phyloP scores from a whole-genome alignment of 2,113 vertebrate genomes.

The Saimiri boliviensis region DNA sequence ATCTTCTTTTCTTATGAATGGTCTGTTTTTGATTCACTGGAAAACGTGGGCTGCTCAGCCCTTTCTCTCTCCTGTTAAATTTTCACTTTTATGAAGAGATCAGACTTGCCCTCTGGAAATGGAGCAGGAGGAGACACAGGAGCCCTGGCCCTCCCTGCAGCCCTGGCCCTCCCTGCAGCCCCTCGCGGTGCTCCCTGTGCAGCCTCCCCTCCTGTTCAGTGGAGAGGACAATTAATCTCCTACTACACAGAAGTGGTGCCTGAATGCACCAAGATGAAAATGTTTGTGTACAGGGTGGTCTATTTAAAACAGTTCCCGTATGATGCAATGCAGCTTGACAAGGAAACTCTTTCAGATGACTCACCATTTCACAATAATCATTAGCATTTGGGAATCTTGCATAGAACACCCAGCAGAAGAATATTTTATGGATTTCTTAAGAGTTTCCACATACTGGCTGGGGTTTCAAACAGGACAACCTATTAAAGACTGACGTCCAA shows the following conservation, averaged over 20 bases:
- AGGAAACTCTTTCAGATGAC: conserved; percentile 52
- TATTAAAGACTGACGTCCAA: neutral
- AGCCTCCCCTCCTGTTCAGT: neutral
- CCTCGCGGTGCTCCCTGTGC: neutral
- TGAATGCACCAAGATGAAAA: conserved; percentile 38
- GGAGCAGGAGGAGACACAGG: neutral
- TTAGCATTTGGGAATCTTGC: conserved; percentile 48
- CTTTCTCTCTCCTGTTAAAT: neutral
- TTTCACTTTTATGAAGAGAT: conserved; percentile 34
- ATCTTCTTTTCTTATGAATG: neutral
- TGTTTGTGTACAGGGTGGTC: conserved; percentile 56
- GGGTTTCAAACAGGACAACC: neutral
- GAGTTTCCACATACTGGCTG: conserved; percentile 41
- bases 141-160: neutral
- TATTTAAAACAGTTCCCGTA: conserved; percentile 49
- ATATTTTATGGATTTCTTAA: conserved; percentile 62
- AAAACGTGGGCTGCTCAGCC: neutral
- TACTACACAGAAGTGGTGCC: neutral
- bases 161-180: neutral
- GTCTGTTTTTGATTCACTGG: neutral
- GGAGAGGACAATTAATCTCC: conserved; percentile 12
- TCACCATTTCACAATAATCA: conserved; percentile 60
- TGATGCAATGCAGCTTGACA: conserved; percentile 54
- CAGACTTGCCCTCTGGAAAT: neutral
- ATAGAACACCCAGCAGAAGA: conserved; percentile 43